Base-by-base conservation (phyloP, 2,888 invertebrate species). In the Dioctria linearis region DNA sequence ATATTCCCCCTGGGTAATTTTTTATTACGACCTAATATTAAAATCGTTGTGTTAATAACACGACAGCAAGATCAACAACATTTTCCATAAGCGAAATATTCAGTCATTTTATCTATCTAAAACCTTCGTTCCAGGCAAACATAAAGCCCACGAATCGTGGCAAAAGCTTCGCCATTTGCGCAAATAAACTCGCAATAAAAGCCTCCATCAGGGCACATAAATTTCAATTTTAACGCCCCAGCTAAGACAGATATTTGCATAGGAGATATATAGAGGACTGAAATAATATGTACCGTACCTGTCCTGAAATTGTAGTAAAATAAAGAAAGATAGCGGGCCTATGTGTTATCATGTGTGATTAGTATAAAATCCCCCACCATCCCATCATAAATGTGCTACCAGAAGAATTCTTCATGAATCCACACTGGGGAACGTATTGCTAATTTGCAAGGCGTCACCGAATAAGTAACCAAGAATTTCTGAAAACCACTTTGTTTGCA, bases 211-310 rank as follows among this genome's bases (percentile, higher is more conserved):
- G 63, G 76, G 63, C 76, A 76, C 63, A 76, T 76, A 76, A 76
- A 76, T 76, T 76, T 76, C 76, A 76, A 76, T 76, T 76, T 63
- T 63, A 46, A 76, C 76, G 76, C 63, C 25, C 25, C 40, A 37
- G 63, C 49, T 76, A 76, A 76, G 76, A 63, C 61, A 63, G 76
- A 76, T 76, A 76, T 76, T 76, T 76, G 76, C 76, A 76, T 76
- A 43, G 43, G 51, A 61, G 76, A 76, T 63, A 49, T 76, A 63
- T 63, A 63, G 25, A 25, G 63, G 13, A 43, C 39, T 42, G 73
- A 40, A 73, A 25, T 25, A 25, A 25, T 25, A 25, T 25, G 25
- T 25, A 25, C 25, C 25, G 25, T 59, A 59, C 59, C 73, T 73
- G 73, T 13, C 59, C 6, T 73, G 57, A 57, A 25, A 57, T 73